Conservation (phyloP, 2,888 invertebrate species). For the Dorcus hopei region DNA sequence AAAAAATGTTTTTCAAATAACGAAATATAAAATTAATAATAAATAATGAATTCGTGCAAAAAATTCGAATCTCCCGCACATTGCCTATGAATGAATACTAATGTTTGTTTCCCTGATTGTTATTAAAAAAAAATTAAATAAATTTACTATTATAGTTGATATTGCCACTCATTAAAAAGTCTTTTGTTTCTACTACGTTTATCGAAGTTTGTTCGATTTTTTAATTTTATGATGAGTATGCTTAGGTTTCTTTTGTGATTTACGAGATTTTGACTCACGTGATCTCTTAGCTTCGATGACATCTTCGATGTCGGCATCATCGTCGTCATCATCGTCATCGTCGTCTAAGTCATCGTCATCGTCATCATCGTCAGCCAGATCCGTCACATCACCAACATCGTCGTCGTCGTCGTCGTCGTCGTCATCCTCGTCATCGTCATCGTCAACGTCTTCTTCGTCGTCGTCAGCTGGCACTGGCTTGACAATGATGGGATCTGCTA, state of each 20-base stretch:
- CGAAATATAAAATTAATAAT: too few species aligned
- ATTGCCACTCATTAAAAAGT: too few species aligned
- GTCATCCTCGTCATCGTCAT: slow-evolving; percentile 65
- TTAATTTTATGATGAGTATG: slow-evolving; percentile 37
- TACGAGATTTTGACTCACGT: slow-evolving; percentile 80
- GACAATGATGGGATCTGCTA: slow-evolving; percentile 40
- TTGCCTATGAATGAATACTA: too few species aligned
- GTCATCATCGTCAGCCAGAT: slow-evolving; percentile 55
- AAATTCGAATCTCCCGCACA: too few species aligned
- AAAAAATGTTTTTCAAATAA: too few species aligned
- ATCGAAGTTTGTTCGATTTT: background rate
- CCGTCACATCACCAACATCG: slow-evolving; percentile 44
- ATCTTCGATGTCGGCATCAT: slow-evolving; percentile 64
- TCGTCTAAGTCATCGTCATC: slow-evolving; percentile 64
- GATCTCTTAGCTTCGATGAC: slow-evolving; percentile 69
- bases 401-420: slow-evolving; percentile 54
- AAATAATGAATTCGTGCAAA: too few species aligned
- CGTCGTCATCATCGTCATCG: slow-evolving; percentile 66
- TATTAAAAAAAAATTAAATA: too few species aligned
- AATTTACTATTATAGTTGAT: too few species aligned
- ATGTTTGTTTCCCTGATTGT: too few species aligned
- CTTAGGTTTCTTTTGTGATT: slow-evolving; percentile 35
- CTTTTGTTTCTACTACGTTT: too few species aligned
- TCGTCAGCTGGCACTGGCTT: slow-evolving; percentile 42
- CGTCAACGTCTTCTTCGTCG: slow-evolving; percentile 55